Evolutionary conservation across 2,797 vertebrate genomes (phyloP), one percentile per base, ranked within the genome.

Genomic region (Trachurus trachurus): DNA sequence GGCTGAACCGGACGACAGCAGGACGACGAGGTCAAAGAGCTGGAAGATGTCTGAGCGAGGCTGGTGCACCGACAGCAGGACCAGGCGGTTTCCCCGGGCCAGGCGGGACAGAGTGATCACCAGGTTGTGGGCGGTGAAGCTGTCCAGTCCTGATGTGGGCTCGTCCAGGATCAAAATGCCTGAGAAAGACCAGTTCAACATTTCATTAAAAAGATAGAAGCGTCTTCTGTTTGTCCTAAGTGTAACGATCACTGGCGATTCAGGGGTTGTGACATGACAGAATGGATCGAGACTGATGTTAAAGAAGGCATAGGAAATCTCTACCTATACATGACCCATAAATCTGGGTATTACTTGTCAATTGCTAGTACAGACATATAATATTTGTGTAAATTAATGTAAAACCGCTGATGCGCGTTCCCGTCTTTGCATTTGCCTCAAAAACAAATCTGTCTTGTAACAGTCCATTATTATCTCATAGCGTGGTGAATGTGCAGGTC

Each of bases 111-210:
- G 88, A 0, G 97, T 99, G 89, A 96, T 96, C 82, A 99, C 96
- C 90, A 99, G 95, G 90, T 98, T 99, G 92, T 99, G 98, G 67
- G 98, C 97, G 0, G 97, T 99, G 92, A 99, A 99, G 88, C 98
- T 99, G 94, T 99, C 97, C 31, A 99, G 91, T 63, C 98, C 98
- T 2, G 98, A 98, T 0, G 98, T 99, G 68, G 98, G 98, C 80
- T 99, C 98, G 29, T 99, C 98, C 80, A 99, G 94, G 74, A 99
- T 97, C 61, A 99, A 93, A 89, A 99, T 99, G 56, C 98, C 98
- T 99, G 90, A 80, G 64, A 53, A 29, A 71, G 10, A 76, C 1
- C 19, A 9, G 1, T 22, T 82, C 6, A 75, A 29, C 45, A 53
- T 58, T 47, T 21, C 31, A 66, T 21, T n/a, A 37, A 39, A 34